phyloP scores from a whole-genome alignment of 2,797 vertebrate species.

The Platalea minor region DNA sequence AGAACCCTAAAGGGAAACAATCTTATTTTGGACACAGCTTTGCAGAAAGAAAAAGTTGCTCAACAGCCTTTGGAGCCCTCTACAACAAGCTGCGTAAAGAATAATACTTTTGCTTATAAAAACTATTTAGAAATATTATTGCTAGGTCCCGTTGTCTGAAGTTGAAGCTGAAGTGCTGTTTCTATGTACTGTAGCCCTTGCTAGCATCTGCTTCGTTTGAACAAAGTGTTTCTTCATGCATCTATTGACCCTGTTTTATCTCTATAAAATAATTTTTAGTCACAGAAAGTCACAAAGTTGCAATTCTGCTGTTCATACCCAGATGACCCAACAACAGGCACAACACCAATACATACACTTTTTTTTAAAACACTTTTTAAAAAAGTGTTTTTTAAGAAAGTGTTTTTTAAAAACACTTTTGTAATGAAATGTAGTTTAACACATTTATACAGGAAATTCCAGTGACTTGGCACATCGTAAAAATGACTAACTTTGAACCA shows the following conservation, averaged over 20 bases:
- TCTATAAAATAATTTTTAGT: background rate
- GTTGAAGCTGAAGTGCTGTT: background rate
- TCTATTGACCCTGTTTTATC: background rate
- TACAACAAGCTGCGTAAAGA: background rate
- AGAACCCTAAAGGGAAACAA: background rate
- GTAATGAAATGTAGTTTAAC: background rate
- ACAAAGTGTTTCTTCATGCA: background rate
- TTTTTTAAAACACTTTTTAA: background rate
- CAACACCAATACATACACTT: background rate
- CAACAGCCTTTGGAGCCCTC: background rate
- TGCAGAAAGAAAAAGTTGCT: background rate
- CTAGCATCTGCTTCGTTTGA: background rate
- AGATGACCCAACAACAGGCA: background rate
- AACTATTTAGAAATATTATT: slow-evolving; percentile 31
- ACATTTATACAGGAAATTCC: background rate
- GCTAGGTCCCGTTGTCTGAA: background rate
- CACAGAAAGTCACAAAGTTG: background rate
- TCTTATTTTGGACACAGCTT: background rate
- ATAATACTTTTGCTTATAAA: background rate
- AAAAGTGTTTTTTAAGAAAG: background rate
- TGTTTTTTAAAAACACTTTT: background rate
- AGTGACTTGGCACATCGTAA: background rate
- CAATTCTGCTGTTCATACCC: background rate
- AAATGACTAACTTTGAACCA: background rate
- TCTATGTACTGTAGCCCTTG: slow-evolving; percentile 9